These are phyloP conservation scores for Calephelis perditalis DNA, from an alignment of 2,888 invertebrate genomes.

Conservation along the genomic window DNA sequence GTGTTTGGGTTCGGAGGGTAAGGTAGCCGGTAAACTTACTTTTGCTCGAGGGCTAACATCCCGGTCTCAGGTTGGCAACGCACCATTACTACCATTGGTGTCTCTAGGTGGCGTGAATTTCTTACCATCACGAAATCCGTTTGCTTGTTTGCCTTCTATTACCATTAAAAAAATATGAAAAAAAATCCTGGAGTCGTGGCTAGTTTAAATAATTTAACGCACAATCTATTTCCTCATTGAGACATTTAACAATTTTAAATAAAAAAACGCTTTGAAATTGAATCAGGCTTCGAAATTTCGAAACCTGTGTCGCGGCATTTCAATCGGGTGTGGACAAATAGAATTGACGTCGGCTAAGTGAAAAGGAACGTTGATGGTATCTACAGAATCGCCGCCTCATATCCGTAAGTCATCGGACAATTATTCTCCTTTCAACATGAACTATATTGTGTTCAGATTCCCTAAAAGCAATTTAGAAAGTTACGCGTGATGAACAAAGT, in stretches of 20 bases:
- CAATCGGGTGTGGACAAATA: constrained; percentile 39
- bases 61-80: no score
- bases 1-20: no score
- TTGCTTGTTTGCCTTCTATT: no score
- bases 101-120: no score
- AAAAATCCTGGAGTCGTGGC: neutral
- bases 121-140: no score
- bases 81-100: no score
- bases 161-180: no score
- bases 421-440: constrained; percentile 19
- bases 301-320: constrained; percentile 47
- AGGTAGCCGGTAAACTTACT: no score
- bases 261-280: constrained; percentile 51
- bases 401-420: constrained; percentile 46
- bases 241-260: constrained; percentile 32
- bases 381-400: constrained; percentile 51
- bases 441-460: constrained; percentile 18
- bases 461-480: constrained; percentile 18
- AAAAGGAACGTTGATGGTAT: constrained; percentile 45
- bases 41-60: no score
- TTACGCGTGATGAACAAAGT: constrained; percentile 11
- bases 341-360: constrained; percentile 33
- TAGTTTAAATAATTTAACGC: constrained; percentile 1
- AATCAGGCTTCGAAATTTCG: constrained; percentile 57
- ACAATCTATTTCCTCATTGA: constrained; percentile 1